Base-by-base conservation (phyloP, 2,113 vertebrate species). In the Alosa alosa region DNA sequence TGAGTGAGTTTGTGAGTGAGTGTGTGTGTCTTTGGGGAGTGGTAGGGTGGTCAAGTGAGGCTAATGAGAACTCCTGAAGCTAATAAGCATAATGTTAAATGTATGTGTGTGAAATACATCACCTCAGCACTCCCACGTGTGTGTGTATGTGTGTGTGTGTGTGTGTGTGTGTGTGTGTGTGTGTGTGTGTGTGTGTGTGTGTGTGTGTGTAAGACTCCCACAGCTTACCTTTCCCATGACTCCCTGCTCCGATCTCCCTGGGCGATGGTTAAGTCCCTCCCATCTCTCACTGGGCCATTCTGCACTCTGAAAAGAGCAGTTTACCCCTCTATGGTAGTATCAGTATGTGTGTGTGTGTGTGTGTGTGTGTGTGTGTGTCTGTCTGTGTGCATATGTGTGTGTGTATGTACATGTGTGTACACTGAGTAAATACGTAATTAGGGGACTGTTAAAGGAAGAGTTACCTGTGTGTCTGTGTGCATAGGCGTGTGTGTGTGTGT, bases 221-320 rank as follows among this genome's bases (percentile, higher is more conserved):
- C 87, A 88, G 85, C 87, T 88, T 89, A 88, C 88, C 87, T 89
- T 89, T 89, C 89, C 89, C 89, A 89, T 88, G 89, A 88, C 89
- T 89, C 89, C 83, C 87, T 45, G 82, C 84, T 88, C 84, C 78
- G 72, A 87, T 88, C 87, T 85, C 89, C 8, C 49, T 86, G 85
- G 88, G 86, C n/a, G 85, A 88, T 44, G 5, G 87, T 57, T 52
- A 57, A 45, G 75, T 57, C 81, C 87, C 89, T 86, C 87, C 87
- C 82, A 50, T 81, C 44, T 83, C 47, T 81, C 17, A 22, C 88
- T 50, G 50, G 84, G 84, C 83, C 68, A 85, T 88, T 89, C 87
- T 88, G 52, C 72, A 39, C 81, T 78, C 47, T 86, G 84, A 89
- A 89, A 85, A 84, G 83, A 88, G 47, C 85, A 78, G 83, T 88